A percentile compares a stretch with the other conserved stretches of the same genome.
Conservation (phyloP, 1,140 invertebrate genomes). For the Cheumatopsyche charites region DNA sequence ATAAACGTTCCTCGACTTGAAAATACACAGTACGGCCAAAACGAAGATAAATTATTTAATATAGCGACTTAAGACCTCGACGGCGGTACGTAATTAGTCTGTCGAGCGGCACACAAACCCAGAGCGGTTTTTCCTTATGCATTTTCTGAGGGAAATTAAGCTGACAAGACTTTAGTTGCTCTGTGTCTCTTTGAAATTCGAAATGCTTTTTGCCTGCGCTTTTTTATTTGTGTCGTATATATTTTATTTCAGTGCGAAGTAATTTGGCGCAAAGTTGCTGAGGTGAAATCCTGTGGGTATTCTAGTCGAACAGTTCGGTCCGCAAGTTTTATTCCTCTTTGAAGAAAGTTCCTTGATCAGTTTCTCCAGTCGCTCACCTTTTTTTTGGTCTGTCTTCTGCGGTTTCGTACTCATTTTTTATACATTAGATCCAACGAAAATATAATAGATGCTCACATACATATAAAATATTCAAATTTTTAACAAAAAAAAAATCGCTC, state of each 20-base stretch:
- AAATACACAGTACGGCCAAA: constrained; percentile 18
- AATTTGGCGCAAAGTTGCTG: constrained; percentile 37
- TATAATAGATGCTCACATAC: neutral
- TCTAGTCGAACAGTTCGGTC: constrained; percentile 34
- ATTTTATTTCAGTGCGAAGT: constrained; percentile 37
- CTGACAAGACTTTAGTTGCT: constrained; percentile 3
- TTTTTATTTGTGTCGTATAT: neutral
- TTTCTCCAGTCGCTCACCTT: constrained; percentile 34
- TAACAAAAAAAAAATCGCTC: neutral
- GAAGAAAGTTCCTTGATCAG: constrained; percentile 39
- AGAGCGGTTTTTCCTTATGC: constrained; percentile 1
- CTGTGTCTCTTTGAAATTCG: constrained; percentile 22
- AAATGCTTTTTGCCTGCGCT: neutral
- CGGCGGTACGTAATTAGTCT: constrained; percentile 21
- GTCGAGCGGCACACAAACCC: neutral
- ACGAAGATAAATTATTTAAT: constrained; percentile 28
- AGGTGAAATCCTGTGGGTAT: constrained; percentile 39
- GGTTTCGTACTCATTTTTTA: constrained; percentile 22
- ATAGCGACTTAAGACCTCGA: constrained; percentile 11
- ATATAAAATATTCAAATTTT: too few species aligned
- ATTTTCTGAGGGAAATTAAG: constrained; percentile 9
- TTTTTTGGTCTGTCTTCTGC: constrained; percentile 31
- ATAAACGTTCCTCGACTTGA: constrained; percentile 19
- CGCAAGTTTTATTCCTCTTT: constrained; percentile 26
- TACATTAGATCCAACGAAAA: neutral